Evolutionary conservation across 2,888 invertebrate species (phyloP).

Genomic region (Acanthosepion lycidas): DNA sequence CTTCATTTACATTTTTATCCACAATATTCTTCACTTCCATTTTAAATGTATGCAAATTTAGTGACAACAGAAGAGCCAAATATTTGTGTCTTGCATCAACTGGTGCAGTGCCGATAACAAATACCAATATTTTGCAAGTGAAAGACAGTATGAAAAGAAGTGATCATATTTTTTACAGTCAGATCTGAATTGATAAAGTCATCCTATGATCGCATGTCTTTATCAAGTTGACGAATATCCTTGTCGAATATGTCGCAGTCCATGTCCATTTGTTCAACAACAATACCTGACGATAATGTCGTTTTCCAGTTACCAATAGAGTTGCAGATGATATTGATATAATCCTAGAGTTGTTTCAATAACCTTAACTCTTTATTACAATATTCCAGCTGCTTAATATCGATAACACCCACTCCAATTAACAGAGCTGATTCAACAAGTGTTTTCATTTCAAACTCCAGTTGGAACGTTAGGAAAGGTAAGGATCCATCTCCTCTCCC

Average conservation of each 20-base stretch:
- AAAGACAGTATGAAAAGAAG: constrained; percentile 93
- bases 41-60: constrained; percentile 96
- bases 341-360: constrained; percentile 93
- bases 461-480: constrained; percentile 69
- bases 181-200: constrained; percentile 90
- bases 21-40: constrained; percentile 97
- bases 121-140: constrained; percentile 97
- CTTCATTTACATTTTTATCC: constrained; percentile 97
- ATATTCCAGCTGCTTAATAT: constrained; percentile 92
- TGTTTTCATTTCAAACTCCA: constrained; percentile 89
- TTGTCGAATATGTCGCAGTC: constrained; percentile 98
- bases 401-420: constrained; percentile 95
- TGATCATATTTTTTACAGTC: constrained; percentile 95
- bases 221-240: constrained; percentile 82
- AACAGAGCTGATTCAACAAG: constrained; percentile 92
- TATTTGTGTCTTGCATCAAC: constrained; percentile 94
- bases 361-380: constrained; percentile 89
- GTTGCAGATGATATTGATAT: constrained; percentile 89
- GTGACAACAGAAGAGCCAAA: constrained; percentile 89
- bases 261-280: constrained; percentile 98
- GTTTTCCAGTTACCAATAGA: constrained; percentile 98
- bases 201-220: constrained; percentile 97
- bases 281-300: constrained; percentile 96
- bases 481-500: no score
- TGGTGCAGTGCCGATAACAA: constrained; percentile 96